Evolutionary conservation across 1,140 invertebrate genomes (phyloP), one percentile per base, ranked within the genome.

Genomic region (Dreissena rostriformis): DNA sequence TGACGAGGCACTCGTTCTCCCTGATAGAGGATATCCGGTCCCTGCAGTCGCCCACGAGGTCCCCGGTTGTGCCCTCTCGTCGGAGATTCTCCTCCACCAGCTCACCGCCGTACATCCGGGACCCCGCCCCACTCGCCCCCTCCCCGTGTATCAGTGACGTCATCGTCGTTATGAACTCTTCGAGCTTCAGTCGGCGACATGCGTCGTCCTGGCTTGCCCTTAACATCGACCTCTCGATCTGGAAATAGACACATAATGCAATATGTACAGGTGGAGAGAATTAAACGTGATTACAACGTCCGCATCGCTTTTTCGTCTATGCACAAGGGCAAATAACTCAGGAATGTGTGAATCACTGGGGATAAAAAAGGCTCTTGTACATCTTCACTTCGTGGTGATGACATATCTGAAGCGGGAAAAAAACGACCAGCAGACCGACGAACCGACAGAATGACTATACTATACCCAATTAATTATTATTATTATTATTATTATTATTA

Each of bases 1-100:
- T 81, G 19, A 88, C 19, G 15, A 75, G 57, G n/a, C 82, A 86
- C 49, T 87, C 84, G n/a, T 76, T 77, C 6, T 28, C 39, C 57
- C 75, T 19, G 5, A 86, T 39, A 15, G 74, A 17, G 5, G 61
- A 28, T 5, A 86, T 82, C 39, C 65, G 22, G 0, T 29, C 22
- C n/a, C 65, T 28, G 49, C 86, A 85, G 53, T 88, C 88, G 8
- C 49, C 68, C 11, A 39, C 70, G 14, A 87, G 57, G 66, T 85
- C 75, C 6, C 55, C 39, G 12, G 57, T 82, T 1, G 85, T 74
- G 4, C 86, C 86, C 51, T 88, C 88, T 11, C 66, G 75, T n/a
- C 70, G 55, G 5, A 88, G 52, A 1, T 82, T n/a, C 19, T 78
- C 76, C 14, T 87, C 74, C 28, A 88, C 61, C 5, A 84, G 63